Evolutionary conservation across 2,797 vertebrate species (phyloP).

Genomic region (Gallinago solitaria): DNA sequence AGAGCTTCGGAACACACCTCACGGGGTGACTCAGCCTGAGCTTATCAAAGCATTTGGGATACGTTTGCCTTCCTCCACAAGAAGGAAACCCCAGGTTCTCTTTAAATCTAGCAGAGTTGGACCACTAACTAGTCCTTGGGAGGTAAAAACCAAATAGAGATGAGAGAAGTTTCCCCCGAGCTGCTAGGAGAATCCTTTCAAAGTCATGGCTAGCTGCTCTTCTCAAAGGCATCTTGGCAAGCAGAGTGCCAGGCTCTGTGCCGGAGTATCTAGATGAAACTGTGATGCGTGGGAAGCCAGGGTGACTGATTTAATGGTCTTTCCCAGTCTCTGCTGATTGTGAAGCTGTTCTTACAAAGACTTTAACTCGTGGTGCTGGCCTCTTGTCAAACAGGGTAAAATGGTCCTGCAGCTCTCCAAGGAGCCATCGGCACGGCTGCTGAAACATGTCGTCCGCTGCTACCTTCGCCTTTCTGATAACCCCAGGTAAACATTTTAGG

Average conservation of each 20-base stretch:
- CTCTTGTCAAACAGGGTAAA: constrained; percentile 85
- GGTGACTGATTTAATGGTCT: not conserved
- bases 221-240: not conserved
- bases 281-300: fast-evolving
- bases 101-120: not conserved
- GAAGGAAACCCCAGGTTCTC: not conserved
- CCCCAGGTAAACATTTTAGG: constrained; percentile 88
- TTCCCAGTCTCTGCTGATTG: not conserved
- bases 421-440: constrained; percentile 92
- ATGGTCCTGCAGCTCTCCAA: constrained; percentile 98
- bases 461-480: constrained; percentile 98
- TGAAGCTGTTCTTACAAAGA: not conserved
- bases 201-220: not conserved
- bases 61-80: fast-evolving
- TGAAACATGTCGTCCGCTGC: constrained; percentile 97
- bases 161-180: not conserved
- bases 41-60: not conserved
- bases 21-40: not conserved
- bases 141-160: not conserved
- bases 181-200: not conserved
- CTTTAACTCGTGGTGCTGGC: constrained; percentile 16
- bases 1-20: not conserved
- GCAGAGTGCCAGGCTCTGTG: fast-evolving
- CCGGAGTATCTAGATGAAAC: not conserved
- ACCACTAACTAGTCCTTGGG: not conserved